These are phyloP conservation scores for Spicauda simplicius DNA, from an alignment of 2,888 invertebrate genomes.

Conservation along the genomic window DNA sequence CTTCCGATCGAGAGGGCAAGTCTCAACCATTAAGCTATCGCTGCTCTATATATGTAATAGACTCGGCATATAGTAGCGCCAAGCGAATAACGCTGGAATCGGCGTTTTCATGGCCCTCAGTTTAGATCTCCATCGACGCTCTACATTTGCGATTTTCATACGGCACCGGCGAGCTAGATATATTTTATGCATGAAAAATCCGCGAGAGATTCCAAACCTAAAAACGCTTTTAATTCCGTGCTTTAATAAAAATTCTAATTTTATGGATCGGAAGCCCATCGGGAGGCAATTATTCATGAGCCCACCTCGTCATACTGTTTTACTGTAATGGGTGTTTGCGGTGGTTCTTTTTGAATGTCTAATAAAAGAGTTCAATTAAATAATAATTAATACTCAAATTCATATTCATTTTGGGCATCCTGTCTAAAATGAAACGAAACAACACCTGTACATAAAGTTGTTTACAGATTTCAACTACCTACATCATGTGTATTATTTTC, in stretches of 20 bases:
- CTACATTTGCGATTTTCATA: conserved; percentile 25
- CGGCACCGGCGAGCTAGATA: conserved; percentile 30
- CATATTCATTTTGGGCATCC: no score
- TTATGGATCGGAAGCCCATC: conserved; percentile 27
- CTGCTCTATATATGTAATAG: no score
- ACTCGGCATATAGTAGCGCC: no score
- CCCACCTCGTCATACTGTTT: conserved; percentile 1
- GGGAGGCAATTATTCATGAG: conserved; percentile 26
- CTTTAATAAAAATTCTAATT: conserved; percentile 36
- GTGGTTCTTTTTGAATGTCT: not conserved
- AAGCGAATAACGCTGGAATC: no score
- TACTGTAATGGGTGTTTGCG: conserved; percentile 7
- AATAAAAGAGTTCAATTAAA: not conserved
- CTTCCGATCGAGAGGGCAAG: no score
- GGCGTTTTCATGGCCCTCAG: no score
- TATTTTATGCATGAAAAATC: conserved; percentile 56
- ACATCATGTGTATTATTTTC: no score
- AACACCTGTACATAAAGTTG: no score
- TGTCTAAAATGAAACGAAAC: no score
- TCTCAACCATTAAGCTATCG: no score
- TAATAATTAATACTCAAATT: not conserved
- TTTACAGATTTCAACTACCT: no score
- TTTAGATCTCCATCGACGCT: not conserved
- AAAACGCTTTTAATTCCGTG: conserved; percentile 34
- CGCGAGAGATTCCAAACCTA: conserved; percentile 38